phyloP scores from a whole-genome alignment of 2,797 vertebrate species.

The Clarias laeviceps region DNA sequence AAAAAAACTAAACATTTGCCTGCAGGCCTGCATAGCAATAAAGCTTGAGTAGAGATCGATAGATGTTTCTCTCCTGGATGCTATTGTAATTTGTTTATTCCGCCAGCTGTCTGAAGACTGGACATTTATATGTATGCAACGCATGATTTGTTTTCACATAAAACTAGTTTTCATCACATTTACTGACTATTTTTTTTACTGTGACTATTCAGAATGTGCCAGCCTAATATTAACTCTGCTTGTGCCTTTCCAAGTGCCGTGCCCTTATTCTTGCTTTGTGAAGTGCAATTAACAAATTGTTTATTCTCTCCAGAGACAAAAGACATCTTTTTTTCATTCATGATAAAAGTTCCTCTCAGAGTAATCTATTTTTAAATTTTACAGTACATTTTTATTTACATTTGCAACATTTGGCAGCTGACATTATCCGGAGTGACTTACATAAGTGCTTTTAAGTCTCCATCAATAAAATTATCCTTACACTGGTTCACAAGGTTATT shows the following conservation, averaged over 20 bases:
- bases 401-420: no score
- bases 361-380: background rate
- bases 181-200: background rate
- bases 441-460: no score
- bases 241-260: background rate
- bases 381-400: background rate
- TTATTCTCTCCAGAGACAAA: background rate
- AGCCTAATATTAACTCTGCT: background rate
- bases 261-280: slow-evolving; percentile 17
- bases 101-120: slow-evolving; percentile 7
- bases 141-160: slow-evolving; percentile 16
- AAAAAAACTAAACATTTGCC: background rate
- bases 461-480: no score
- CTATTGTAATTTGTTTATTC: slow-evolving; percentile 37
- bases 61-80: slow-evolving; percentile 26
- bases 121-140: background rate
- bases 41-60: background rate
- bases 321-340: background rate
- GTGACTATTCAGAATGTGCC: background rate
- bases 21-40: background rate
- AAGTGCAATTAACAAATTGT: slow-evolving; percentile 8
- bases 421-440: no score
- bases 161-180: background rate
- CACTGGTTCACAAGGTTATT: no score
- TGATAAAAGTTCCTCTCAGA: background rate